Percentiles rank a stretch among this genome's conserved stretches.
Conservation (phyloP, 2,797 vertebrate genomes). For the Prionace glauca region DNA sequence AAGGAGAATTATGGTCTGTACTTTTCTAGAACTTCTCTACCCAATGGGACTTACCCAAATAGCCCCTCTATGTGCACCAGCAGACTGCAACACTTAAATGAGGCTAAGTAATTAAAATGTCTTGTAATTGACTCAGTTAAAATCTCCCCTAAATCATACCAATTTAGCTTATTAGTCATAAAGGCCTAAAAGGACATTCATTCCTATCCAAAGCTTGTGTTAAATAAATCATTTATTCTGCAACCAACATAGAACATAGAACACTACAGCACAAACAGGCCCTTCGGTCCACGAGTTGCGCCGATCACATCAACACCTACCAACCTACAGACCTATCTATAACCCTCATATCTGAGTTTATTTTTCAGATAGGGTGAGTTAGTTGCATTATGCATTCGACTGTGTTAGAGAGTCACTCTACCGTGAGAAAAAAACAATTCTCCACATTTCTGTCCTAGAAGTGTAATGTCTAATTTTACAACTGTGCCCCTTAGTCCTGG, state of each 20-base stretch:
- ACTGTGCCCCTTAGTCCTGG: too few relatives aligned
- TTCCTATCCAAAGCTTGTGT: not conserved
- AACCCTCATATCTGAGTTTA: not conserved
- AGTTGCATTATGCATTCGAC: too few relatives aligned
- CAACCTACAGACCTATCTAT: too few relatives aligned
- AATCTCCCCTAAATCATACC: not conserved
- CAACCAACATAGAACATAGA: too few relatives aligned
- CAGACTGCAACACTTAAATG: not conserved
- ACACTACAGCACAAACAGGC: too few relatives aligned
- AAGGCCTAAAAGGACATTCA: not conserved
- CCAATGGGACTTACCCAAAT: too few relatives aligned
- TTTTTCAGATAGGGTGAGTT: not conserved
- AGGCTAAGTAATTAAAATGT: not conserved
- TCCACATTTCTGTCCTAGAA: too few relatives aligned
- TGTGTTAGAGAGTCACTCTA: too few relatives aligned
- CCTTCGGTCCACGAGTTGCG: too few relatives aligned
- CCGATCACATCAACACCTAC: too few relatives aligned
- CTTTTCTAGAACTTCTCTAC: not conserved
- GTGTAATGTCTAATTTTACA: too few relatives aligned
- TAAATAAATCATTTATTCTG: not conserved
- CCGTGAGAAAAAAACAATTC: too few relatives aligned
- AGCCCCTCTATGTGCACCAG: not conserved
- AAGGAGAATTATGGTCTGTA: not conserved
- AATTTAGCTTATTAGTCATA: not conserved
- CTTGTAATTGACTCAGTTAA: not conserved